Conservation (phyloP, 2,113 vertebrate species). For the Anhinga rufa region DNA sequence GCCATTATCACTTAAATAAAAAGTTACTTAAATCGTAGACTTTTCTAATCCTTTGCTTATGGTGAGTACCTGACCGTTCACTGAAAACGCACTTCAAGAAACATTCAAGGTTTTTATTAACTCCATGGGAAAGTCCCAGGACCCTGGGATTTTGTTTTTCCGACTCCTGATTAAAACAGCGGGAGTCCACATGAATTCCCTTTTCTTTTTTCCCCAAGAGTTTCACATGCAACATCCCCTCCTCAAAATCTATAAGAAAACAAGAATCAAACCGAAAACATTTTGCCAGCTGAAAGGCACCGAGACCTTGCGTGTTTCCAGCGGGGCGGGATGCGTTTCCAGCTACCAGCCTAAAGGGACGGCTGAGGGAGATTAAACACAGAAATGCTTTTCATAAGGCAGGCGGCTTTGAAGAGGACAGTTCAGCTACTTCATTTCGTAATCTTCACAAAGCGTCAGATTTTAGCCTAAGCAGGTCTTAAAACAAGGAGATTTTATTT, state of each 20-base stretch:
- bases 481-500: slow-evolving; percentile 57
- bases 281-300: neutral
- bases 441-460: slow-evolving; percentile 47
- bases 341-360: slow-evolving; percentile 31
- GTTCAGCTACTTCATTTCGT: slow-evolving; percentile 17
- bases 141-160: neutral
- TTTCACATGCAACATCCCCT: neutral
- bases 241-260: neutral
- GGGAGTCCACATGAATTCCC: neutral
- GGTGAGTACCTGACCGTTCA: neutral
- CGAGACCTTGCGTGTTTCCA: neutral
- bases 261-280: neutral
- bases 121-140: neutral
- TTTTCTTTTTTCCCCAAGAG: neutral
- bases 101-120: neutral
- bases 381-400: slow-evolving; percentile 48
- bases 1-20: neutral
- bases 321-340: neutral
- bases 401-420: neutral
- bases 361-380: neutral
- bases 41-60: neutral
- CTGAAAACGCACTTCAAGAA: neutral
- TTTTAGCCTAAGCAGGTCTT: slow-evolving; percentile 52
- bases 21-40: neutral
- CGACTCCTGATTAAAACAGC: slow-evolving; percentile 12